Evolutionary conservation across 2,888 invertebrate genomes (phyloP).

Genomic region (Sepioteuthis lessoniana): DNA sequence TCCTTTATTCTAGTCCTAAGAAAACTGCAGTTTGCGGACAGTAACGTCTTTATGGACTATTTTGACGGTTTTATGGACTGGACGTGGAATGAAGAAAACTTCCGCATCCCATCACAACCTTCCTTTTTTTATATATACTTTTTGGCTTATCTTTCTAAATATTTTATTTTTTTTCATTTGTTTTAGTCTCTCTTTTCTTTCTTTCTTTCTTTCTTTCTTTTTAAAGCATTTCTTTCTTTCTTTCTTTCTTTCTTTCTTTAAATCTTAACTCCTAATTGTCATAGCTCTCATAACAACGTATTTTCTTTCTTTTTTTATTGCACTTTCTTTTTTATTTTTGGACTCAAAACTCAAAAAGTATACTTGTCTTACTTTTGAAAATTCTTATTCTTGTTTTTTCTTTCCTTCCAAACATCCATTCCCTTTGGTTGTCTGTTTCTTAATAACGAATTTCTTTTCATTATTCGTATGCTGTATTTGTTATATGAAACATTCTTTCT

Average conservation of each 20-base stretch:
- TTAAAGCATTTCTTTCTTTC: neutral
- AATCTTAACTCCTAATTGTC: neutral
- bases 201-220: too few species aligned
- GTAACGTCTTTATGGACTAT: slow-evolving; percentile 33
- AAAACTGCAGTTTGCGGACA: slow-evolving; percentile 33
- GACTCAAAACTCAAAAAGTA: neutral
- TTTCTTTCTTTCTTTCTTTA: neutral
- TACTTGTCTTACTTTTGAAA: neutral
- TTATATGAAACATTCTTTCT: neutral
- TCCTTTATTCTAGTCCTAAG: neutral
- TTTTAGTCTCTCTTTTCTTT: neutral
- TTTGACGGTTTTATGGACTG: slow-evolving; percentile 33
- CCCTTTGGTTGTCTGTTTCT: too few species aligned
- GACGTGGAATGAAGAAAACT: slow-evolving; percentile 1
- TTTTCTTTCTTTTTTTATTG: too few species aligned
- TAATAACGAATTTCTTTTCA: too few species aligned
- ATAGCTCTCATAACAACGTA: too few species aligned
- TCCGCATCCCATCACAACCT: neutral
- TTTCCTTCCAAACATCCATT: too few species aligned
- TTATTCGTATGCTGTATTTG: too few species aligned
- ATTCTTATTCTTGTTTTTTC: too few species aligned
- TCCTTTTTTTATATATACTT: too few species aligned
- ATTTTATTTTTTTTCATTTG: neutral
- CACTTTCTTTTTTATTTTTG: too few species aligned
- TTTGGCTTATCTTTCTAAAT: too few species aligned